Base-by-base conservation (phyloP, 1,140 invertebrate genomes). In the Acyrthosiphon pisum region DNA sequence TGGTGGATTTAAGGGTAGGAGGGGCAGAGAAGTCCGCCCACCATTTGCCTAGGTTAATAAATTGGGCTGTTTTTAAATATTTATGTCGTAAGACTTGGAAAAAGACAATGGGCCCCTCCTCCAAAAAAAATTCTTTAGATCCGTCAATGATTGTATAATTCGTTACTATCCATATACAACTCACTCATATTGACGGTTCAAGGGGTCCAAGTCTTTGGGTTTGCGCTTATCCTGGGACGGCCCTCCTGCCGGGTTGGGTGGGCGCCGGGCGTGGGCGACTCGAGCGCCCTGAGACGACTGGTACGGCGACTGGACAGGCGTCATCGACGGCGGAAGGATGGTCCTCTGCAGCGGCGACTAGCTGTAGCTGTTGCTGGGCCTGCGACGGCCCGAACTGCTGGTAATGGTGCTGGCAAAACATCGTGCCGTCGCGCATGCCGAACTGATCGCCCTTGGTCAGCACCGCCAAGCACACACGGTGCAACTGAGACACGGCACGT, bases 401-500 rank as follows among this genome's bases (percentile, higher is more conserved):
- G 95, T 98, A 98, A 95, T 98, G 98, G 93, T 97, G 95, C 94
- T 97, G 97, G 95, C 97, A 98, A 94, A 97, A 97, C 48, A 98
- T 97, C 53, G 97, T 96, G 23, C 97, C 97, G 94, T 98, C 97
- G 93, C 97, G 96, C 96, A 98, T 98, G 68, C 98, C 98, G 95
- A 99, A 99, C 94, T 99, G 98, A 95, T 99, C 99, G 35, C 99
- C 97, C 95, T 98, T 98, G 83, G 97, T 98, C 86, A 98, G 96
- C 6, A 97, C 96, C 30, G 97, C 96, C 95, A 97, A 97, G 96
- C 99, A 99, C n/a, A n/a, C n/a, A 98, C 97, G 30, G 97, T 97
- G 95, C 99, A 99, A 14, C 97, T 98, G 96, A 99, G 99, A 95
- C 99, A 99, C 94, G 98, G 97, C 68, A 99, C 97, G 96, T 99